phyloP scores from a whole-genome alignment of 2,113 vertebrate genomes.

The Daphoenositta chrysoptera region DNA sequence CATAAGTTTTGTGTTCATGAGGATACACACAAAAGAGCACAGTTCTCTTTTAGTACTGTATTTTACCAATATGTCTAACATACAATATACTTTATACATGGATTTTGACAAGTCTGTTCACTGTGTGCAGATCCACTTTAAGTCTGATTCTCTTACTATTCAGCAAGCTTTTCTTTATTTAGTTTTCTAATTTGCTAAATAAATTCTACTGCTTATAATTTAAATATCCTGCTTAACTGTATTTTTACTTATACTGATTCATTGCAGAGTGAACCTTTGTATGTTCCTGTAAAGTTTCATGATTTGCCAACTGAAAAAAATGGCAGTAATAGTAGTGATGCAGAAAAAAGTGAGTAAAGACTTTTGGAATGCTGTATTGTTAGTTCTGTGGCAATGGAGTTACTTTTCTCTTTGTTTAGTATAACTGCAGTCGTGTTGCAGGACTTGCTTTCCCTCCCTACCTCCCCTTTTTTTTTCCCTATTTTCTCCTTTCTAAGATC shows the following conservation, averaged over 20 bases:
- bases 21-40: not conserved
- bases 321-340: constrained; percentile 69
- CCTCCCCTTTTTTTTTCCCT: fast-evolving
- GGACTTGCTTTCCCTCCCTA: not conserved
- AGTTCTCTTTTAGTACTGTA: not conserved
- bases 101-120: not conserved
- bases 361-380: constrained; percentile 2
- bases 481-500: not conserved
- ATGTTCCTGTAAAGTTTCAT: constrained; percentile 95
- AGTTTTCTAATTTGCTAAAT: not conserved
- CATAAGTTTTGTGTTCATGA: not conserved
- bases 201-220: not conserved
- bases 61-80: not conserved
- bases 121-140: not conserved
- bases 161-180: not conserved
- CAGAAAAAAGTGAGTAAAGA: constrained; percentile 83
- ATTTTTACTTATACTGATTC: constrained; percentile 26
- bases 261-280: constrained; percentile 92
- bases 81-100: not conserved
- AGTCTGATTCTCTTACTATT: not conserved
- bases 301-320: constrained; percentile 83
- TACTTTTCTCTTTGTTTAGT: not conserved
- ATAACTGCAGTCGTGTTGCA: not conserved
- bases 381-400: not conserved
- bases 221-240: constrained; percentile 12